Base-by-base conservation (phyloP, 2,113 vertebrate species). In the Zeus faber region DNA sequence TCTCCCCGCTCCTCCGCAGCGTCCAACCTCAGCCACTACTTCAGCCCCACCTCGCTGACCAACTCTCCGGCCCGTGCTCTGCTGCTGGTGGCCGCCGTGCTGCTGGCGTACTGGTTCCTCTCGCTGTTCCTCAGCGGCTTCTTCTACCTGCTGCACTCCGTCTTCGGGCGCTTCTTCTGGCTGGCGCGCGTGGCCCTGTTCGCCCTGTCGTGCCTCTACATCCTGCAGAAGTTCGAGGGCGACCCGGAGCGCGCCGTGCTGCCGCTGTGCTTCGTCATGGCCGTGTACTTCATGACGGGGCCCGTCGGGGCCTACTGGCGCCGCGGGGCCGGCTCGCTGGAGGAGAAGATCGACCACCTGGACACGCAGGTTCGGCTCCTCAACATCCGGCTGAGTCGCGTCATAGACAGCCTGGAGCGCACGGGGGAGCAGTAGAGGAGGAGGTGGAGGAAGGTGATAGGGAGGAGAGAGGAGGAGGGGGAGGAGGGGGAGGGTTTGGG, bases 111-210 rank as follows among this genome's bases (percentile, higher is more conserved):
- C 77, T 91, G 96, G 94, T 91, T 95, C 80, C 72, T 98, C 20
- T 96, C 95, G 0, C 81, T 98, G 75, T 92, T 94, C 78, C 81
- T 99, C 14, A 93, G 94, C 49, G 92, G 93, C 22, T 90, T 96
- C 80, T 96, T 96, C 68, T 91, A 92, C 72, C 26, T 94, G 45
- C 89, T 99, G 70, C 95, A 97, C 13, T 49, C 88, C 29, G 39
- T 95, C 8, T 96, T 95, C 0, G 97, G 97, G 14, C 93, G 94
- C 13, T 97, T 92, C 80, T 97, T 98, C 91, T 99, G 97, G 96
- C 65, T 93, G 0, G 93, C 88, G 0, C 89, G 97, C 0, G 92
- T 98, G 0, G 37, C 81, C 1, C 91, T 98, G 10, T 95, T 98
- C 24, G 93, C 94, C 5, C 90, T 98, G 21, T 94, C 95, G 0